Base-by-base conservation (phyloP, 2,113 vertebrate species). In the Trinectes maculatus region DNA sequence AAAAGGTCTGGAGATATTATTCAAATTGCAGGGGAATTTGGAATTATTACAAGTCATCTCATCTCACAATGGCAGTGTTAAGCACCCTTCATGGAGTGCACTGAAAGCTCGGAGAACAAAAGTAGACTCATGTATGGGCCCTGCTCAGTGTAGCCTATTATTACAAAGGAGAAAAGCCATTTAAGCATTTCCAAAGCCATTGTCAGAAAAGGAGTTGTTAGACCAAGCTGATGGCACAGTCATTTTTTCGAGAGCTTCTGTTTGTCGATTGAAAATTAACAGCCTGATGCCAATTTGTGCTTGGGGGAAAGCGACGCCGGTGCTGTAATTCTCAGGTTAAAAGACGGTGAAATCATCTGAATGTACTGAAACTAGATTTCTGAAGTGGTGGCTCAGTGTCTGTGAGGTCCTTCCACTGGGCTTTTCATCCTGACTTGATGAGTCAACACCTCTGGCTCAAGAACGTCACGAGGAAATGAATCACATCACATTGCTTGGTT, bases 41-140 rank as follows among this genome's bases (percentile, higher is more conserved):
- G 80, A 88, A 91, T 90, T 88, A 87, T 89, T 87, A 89, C 77
- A 85, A 89, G 80, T 82, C 71, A 89, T 88, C 78, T 82, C 71
- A 42, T 46, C 85, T 69, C 84, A 78, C 85, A 89, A 86, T 81
- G 75, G 83, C 82, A 65, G 62, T 66, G 74, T 83, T 85, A 86
- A 88, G 83, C 86, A 85, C 84, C 79, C 83, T 87, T 81, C 74
- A 80, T 71, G 76, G 77, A 85, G 61, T 77, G 59, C 54, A 51
- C 51, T 79, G 65, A 86, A 78, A 83, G 81, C 85, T 67, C 51
- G 0, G 68, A 77, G 79, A 84, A 84, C 75, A 86, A 82, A 80
- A 83, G 57, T 65, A 64, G 66, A 83, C 65, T 68, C 55, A 65
- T 57, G 56, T 66, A 71, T 42, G 58, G 62, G 52, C 33, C 68